These are phyloP conservation scores for Siderastrea siderea DNA, from an alignment of 92 coral and sea anemone genomes.

Conservation along the genomic window DNA sequence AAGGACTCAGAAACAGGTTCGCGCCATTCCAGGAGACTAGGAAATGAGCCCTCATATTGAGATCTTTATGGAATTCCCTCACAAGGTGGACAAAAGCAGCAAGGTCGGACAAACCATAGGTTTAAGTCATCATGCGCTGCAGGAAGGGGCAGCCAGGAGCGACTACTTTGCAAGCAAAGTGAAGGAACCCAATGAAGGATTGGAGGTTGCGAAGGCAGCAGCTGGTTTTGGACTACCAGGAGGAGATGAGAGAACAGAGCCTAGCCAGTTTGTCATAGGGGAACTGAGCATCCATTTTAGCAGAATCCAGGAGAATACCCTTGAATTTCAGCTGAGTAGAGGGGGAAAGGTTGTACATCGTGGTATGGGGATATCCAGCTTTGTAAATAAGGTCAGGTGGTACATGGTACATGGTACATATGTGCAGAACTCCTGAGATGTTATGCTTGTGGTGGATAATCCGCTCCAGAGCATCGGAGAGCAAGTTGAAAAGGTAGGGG, in stretches of 20 bases:
- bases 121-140: neutral
- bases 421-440: conserved; percentile 21
- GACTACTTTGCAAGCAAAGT: neutral
- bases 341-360: neutral
- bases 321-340: neutral
- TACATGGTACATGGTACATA: neutral
- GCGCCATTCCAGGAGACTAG: conserved; percentile 3
- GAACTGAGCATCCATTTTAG: neutral
- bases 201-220: neutral
- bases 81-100: neutral
- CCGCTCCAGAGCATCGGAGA: conserved; percentile 29
- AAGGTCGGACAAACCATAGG: neutral
- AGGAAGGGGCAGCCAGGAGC: neutral
- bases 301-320: neutral
- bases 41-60: neutral
- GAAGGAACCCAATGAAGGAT: conserved; percentile 1
- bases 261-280: neutral
- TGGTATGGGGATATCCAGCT: neutral
- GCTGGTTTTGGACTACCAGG: conserved; percentile 4
- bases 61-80: conserved; percentile 1
- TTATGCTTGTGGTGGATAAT: conserved; percentile 1
- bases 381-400: neutral
- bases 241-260: neutral
- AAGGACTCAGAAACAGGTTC: neutral
- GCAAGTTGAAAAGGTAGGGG: conserved; percentile 20